Evolutionary conservation across 92 coral and sea anemone species (phyloP).

Genomic region (Siderastrea siderea): DNA sequence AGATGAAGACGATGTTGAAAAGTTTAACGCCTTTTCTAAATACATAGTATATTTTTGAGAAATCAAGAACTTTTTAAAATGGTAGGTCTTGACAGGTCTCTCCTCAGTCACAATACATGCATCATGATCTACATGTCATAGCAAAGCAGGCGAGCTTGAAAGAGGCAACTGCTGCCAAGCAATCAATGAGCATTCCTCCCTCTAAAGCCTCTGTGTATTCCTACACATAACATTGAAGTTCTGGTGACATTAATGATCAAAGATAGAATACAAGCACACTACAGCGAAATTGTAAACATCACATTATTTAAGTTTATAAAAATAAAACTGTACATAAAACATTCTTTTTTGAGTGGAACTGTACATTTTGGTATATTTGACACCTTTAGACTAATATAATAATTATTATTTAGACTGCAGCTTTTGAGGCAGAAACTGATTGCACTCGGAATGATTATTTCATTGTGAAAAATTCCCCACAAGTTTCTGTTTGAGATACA

Average conservation of each 20-base stretch:
- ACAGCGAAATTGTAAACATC: background rate
- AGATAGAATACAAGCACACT: background rate
- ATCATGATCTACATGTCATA: too few relatives aligned
- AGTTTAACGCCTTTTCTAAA: too few relatives aligned
- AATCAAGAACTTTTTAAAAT: too few relatives aligned
- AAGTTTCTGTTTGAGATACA: slow-evolving; percentile 2
- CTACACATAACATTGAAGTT: background rate
- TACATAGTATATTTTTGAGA: too few relatives aligned
- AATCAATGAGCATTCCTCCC: background rate
- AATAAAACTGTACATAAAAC: slow-evolving; percentile 42
- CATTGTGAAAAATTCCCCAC: background rate
- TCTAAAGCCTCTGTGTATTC: background rate
- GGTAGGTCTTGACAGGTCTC: too few relatives aligned
- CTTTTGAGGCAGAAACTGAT: background rate
- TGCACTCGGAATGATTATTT: background rate
- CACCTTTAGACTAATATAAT: slow-evolving; percentile 10
- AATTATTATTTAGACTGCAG: slow-evolving; percentile 27
- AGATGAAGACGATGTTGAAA: too few relatives aligned
- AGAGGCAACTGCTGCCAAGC: background rate
- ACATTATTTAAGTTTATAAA: slow-evolving; percentile 3
- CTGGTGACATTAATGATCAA: background rate
- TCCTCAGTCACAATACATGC: too few relatives aligned
- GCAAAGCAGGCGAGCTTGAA: too few relatives aligned
- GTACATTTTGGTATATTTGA: slow-evolving; percentile 11
- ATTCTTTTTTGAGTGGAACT: slow-evolving; percentile 8